Evolutionary conservation across 2,113 vertebrate genomes (phyloP).

Genomic region (Cephalopterus ornatus): DNA sequence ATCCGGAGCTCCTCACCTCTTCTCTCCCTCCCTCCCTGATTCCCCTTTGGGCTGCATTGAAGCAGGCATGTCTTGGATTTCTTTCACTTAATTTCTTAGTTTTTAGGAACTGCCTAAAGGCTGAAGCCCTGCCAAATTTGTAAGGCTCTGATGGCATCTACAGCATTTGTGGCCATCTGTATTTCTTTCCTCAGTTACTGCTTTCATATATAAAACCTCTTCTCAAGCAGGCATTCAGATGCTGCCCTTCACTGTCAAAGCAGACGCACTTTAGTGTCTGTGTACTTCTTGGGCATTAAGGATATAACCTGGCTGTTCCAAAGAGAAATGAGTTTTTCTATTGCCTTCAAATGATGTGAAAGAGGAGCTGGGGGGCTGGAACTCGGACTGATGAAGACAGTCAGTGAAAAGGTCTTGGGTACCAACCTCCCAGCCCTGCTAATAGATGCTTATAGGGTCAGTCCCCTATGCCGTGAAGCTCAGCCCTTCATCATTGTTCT

Average conservation of each 20-base stretch:
- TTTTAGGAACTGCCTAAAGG: neutral
- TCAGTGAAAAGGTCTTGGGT: neutral
- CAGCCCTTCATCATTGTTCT: neutral
- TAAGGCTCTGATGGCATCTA: neutral
- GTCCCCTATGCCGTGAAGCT: neutral
- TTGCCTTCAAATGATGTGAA: neutral
- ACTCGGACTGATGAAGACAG: neutral
- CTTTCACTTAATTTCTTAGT: neutral
- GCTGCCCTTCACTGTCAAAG: neutral
- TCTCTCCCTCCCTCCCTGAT: neutral
- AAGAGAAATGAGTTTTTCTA: constrained; percentile 23
- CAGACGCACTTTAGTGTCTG: neutral
- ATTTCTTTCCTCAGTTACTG: neutral
- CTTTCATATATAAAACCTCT: neutral
- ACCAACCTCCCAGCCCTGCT: neutral
- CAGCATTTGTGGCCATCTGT: neutral
- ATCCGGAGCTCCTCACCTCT: neutral
- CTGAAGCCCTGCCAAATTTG: neutral
- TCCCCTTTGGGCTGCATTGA: neutral
- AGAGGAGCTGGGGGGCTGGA: neutral
- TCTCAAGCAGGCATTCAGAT: neutral
- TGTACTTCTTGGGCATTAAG: neutral
- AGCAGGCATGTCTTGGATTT: neutral
- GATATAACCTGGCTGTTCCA: neutral
- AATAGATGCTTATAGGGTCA: constrained; percentile 12